Percentiles rank a stretch among this genome's conserved stretches.
phyloP scores from a whole-genome alignment of 1,140 invertebrate species.

The Venustaconcha ellipsiformis region DNA sequence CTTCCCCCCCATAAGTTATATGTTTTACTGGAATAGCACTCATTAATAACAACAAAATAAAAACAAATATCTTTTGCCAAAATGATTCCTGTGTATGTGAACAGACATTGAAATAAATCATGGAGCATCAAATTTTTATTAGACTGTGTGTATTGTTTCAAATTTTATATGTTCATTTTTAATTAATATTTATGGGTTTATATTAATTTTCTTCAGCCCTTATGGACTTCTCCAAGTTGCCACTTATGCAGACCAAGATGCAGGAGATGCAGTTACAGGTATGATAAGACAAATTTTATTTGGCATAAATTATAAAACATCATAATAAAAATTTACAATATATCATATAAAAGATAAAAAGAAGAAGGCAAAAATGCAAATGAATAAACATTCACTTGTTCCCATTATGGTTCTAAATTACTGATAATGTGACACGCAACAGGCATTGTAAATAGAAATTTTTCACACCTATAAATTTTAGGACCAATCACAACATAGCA shows the following conservation, averaged over 20 bases:
- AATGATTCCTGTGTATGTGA: too few relatives aligned
- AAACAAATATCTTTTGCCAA: too few relatives aligned
- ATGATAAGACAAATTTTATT: background rate
- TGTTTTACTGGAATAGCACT: too few relatives aligned
- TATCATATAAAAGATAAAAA: background rate
- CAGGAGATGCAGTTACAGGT: slow-evolving; percentile 64
- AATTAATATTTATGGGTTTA: too few relatives aligned
- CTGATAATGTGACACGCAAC: background rate
- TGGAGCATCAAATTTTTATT: background rate
- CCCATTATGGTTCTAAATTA: background rate
- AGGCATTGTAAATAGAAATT: background rate
- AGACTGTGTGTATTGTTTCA: too few relatives aligned
- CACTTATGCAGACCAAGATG: slow-evolving; percentile 93
- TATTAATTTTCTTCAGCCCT: slow-evolving; percentile 76
- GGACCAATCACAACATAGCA: too few relatives aligned
- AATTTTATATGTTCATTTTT: too few relatives aligned
- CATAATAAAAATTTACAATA: background rate
- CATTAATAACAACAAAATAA: too few relatives aligned
- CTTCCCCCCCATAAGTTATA: too few relatives aligned
- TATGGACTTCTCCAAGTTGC: slow-evolving; percentile 89
- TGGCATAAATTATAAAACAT: too few relatives aligned
- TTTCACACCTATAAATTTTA: background rate
- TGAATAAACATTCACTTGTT: background rate
- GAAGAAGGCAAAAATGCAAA: background rate
- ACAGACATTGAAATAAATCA: too few relatives aligned